Percentiles rank a stretch among this genome's conserved stretches.
phyloP scores from a whole-genome alignment of 2,888 invertebrate genomes.

The Nomada hirtipes region DNA sequence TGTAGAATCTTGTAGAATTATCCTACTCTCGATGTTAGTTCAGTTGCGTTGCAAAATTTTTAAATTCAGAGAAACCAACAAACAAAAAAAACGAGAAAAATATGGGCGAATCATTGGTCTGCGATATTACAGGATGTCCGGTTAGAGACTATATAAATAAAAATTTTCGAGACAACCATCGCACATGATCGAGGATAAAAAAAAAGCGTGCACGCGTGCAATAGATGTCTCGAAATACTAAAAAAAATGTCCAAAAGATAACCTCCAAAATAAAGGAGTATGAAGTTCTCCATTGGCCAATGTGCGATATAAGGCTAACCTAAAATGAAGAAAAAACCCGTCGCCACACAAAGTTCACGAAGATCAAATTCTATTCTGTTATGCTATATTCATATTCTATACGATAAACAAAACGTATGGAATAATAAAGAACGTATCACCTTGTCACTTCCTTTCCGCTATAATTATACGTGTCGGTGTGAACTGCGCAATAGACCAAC shows the following conservation, averaged over 20 bases:
- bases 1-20: not conserved
- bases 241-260: slow-evolving; percentile 11
- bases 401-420: not conserved
- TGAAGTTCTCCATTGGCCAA: not conserved
- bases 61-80: not conserved
- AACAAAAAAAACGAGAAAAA: too few relatives aligned
- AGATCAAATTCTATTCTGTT: not conserved
- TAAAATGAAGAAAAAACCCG: not conserved
- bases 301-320: not conserved
- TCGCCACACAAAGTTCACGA: too few relatives aligned
- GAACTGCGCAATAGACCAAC: not conserved
- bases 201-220: not conserved
- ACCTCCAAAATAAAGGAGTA: not conserved
- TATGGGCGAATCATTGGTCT: not conserved
- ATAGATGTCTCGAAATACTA: not conserved
- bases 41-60: not conserved
- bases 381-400: not conserved
- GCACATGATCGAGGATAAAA: not conserved
- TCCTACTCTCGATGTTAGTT: not conserved
- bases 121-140: not conserved
- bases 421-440: not conserved
- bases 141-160: not conserved
- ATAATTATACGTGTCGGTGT: not conserved
- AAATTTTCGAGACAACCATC: not conserved
- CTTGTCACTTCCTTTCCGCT: not conserved